Percentiles rank a stretch among this genome's conserved stretches.
Evolutionary conservation across 2,888 invertebrate genomes (phyloP).

Genomic region (Oegoconia quadripuncta): DNA sequence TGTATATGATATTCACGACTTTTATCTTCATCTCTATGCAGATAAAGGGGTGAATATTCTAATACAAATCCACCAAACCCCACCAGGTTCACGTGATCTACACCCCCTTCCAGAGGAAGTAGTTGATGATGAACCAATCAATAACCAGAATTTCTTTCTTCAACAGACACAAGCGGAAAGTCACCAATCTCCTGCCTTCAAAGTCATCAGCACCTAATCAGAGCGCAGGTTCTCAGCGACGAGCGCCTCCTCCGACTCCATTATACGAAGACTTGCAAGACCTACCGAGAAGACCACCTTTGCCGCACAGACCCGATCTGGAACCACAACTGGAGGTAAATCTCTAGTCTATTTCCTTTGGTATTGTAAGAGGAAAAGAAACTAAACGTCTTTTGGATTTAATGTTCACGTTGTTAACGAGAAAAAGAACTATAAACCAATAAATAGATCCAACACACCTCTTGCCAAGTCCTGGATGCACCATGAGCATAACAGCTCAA

Average conservation of each 20-base stretch:
- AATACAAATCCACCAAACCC: too few species aligned
- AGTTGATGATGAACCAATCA: background rate
- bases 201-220: constrained; percentile 83
- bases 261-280: constrained; percentile 90
- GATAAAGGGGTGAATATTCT: background rate
- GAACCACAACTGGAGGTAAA: constrained; percentile 72
- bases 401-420: too few species aligned
- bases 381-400: too few species aligned
- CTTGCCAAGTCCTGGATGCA: too few species aligned
- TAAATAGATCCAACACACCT: too few species aligned
- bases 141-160: constrained; percentile 39
- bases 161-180: constrained; percentile 92
- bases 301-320: constrained; percentile 64
- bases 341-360: background rate
- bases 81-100: background rate
- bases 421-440: too few species aligned
- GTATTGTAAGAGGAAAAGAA: background rate
- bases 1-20: too few species aligned
- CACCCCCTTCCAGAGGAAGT: background rate
- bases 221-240: constrained; percentile 67
- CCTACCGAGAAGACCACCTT: constrained; percentile 76
- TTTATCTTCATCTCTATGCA: background rate
- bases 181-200: constrained; percentile 90
- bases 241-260: constrained; percentile 79
- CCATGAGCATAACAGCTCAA: too few species aligned